Base-by-base conservation (phyloP, 1,140 invertebrate genomes). In the Brachionus sp. region DNA sequence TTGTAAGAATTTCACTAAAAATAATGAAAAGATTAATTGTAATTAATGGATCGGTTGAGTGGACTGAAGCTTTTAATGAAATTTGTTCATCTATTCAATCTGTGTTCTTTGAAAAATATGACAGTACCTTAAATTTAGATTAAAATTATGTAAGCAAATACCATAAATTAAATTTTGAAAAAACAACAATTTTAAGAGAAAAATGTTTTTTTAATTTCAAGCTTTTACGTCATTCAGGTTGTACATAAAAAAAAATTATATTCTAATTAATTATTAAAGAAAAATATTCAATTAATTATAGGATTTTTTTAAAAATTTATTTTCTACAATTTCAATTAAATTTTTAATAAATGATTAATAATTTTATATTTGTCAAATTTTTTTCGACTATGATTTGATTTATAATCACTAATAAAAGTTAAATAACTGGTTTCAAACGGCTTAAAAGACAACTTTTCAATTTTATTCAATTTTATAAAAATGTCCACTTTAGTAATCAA, bases 91-190 rank as follows among this genome's bases (percentile, higher is more conserved):
- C 37, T 13, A 37, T 80, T 4, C 77, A 80, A 44, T 39, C 77
- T 10, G 12, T 62, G n/a, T 80, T 80, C 16, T 80, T 62, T 80
- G 77, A 80, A 62, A 57, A 80, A 62, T 80, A 62, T 44, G 62
- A 80, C 57, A 29, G 6, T 10, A 80, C 77, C 29, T 66, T 80
- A 57, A 62, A 80, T 37, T 42, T 80, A 19, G 77, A 80, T 5
- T 80, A 44, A 80, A 29, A 62, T 23, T 73, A 13, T 35, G 1
- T 12, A 64, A 25, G 7, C 23, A 64, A 23, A 0, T 12, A 64
- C 23, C 23, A 25, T 50, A 5, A 50, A 5, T 57, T 57, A 19
- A 39, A 13, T 70, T 70, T 37, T n/a, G n/a, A 57, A n/a, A 57
- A n/a, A 57, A 57, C 4, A n/a, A 57, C n/a, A n/a, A 57, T 57